Conservation (phyloP, 2,888 invertebrate species). For the Oxycera nigricornis region DNA sequence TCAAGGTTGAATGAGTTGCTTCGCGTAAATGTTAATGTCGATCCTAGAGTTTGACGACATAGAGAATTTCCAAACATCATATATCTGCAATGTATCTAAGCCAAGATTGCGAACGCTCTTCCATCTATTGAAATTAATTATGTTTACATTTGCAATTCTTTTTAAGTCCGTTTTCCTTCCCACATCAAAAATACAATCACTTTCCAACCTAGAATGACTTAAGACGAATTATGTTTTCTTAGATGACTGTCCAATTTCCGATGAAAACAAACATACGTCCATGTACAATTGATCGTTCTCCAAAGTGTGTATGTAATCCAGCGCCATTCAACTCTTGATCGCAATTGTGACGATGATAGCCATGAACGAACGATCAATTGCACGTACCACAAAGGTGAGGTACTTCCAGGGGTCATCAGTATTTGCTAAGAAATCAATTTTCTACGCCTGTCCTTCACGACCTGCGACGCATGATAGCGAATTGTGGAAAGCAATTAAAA, state of each 20-base stretch:
- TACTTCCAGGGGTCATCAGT: conserved; percentile 21
- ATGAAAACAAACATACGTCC: too few relatives aligned
- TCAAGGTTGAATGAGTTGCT: not conserved
- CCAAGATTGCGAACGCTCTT: not conserved
- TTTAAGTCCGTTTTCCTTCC: too few relatives aligned
- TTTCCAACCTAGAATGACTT: too few relatives aligned
- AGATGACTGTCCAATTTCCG: too few relatives aligned
- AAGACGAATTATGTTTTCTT: too few relatives aligned
- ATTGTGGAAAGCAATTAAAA: conserved; percentile 27
- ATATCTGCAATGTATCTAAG: not conserved
- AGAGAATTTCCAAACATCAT: not conserved
- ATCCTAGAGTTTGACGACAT: not conserved
- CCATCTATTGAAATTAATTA: not conserved
- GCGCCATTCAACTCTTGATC: not conserved
- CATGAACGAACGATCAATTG: conserved; percentile 17
- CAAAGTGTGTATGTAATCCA: not conserved
- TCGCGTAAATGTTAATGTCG: not conserved
- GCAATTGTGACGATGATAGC: conserved; percentile 21
- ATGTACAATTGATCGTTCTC: too few relatives aligned
- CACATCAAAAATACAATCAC: too few relatives aligned
- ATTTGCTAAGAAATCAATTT: conserved; percentile 37
- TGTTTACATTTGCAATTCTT: not conserved
- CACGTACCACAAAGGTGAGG: conserved; percentile 21
- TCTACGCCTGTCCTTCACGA: conserved; percentile 30
- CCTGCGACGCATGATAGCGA: not conserved